phyloP scores from a whole-genome alignment of 2,888 invertebrate species.

The Sminthurides aquaticus region DNA sequence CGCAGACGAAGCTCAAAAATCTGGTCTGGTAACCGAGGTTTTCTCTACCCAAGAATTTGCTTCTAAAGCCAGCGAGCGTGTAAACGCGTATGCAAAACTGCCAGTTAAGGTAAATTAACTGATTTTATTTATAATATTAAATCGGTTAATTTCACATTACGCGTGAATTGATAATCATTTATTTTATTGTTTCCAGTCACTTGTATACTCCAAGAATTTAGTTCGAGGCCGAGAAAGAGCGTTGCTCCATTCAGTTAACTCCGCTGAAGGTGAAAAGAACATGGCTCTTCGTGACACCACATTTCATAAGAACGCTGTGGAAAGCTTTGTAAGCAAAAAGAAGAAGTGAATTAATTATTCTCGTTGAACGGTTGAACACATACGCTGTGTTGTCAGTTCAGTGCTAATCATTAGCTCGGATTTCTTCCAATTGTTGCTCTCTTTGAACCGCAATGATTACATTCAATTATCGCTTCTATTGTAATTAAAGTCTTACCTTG shows the following conservation, averaged over 20 bases:
- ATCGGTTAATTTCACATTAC: too few relatives aligned
- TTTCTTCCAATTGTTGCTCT: too few relatives aligned
- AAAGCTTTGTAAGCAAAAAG: neutral
- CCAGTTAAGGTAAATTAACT: slow-evolving; percentile 44
- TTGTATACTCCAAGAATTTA: slow-evolving; percentile 64
- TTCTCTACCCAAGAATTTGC: slow-evolving; percentile 60
- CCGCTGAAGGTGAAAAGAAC: slow-evolving; percentile 56
- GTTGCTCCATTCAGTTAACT: slow-evolving; percentile 58
- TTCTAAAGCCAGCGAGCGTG: slow-evolving; percentile 52
- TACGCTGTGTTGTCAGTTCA: too few relatives aligned
- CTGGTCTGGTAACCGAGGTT: slow-evolving; percentile 71
- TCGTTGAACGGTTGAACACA: too few relatives aligned
- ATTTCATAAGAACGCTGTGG: neutral
- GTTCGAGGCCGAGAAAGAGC: slow-evolving; percentile 56
- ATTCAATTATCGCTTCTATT: too few relatives aligned
- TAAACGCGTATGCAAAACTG: slow-evolving; percentile 46
- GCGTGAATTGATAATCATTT: neutral
- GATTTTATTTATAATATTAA: slow-evolving; percentile 3
- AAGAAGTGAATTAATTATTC: too few relatives aligned
- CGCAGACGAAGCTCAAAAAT: slow-evolving; percentile 68
- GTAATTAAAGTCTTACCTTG: too few relatives aligned
- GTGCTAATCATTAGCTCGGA: too few relatives aligned
- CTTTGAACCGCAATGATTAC: too few relatives aligned
- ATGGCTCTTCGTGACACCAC: neutral
- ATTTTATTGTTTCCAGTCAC: slow-evolving; percentile 49